These are phyloP conservation scores for Synanthedon formicaeformis DNA, from an alignment of 2,888 invertebrate genomes.

Conservation along the genomic window DNA sequence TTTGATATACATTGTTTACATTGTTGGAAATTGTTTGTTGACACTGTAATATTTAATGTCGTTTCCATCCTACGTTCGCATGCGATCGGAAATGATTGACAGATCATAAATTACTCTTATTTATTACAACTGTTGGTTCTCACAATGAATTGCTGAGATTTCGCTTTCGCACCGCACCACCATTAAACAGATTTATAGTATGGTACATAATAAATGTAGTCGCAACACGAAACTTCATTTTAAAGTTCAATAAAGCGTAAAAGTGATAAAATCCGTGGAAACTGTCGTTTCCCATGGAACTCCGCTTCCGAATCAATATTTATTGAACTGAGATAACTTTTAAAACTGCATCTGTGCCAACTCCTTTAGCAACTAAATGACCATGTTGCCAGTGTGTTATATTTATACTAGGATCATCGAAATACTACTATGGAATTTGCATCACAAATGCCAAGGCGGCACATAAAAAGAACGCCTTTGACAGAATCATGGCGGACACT, in stretches of 20 bases:
- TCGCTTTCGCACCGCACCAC: background rate
- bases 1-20: too few species aligned
- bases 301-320: conserved; percentile 13
- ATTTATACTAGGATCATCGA: background rate
- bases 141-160: background rate
- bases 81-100: background rate
- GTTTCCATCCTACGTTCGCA: too few species aligned
- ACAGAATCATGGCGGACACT: too few species aligned
- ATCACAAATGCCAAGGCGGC: too few species aligned
- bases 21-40: too few species aligned
- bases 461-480: too few species aligned
- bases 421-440: too few species aligned
- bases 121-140: background rate
- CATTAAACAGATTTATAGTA: background rate
- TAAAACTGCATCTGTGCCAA: background rate
- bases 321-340: conserved; percentile 15
- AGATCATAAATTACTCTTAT: background rate
- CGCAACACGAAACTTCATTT: conserved; percentile 8
- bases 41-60: too few species aligned
- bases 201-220: background rate
- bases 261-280: conserved; percentile 18
- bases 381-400: background rate
- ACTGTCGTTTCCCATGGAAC: conserved; percentile 11
- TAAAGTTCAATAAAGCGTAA: conserved; percentile 20
- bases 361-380: conserved; percentile 3